A percentile compares a stretch with the other conserved stretches of the same genome.
phyloP scores from a whole-genome alignment of 2,797 vertebrate genomes.

The Aphelocoma californica region DNA sequence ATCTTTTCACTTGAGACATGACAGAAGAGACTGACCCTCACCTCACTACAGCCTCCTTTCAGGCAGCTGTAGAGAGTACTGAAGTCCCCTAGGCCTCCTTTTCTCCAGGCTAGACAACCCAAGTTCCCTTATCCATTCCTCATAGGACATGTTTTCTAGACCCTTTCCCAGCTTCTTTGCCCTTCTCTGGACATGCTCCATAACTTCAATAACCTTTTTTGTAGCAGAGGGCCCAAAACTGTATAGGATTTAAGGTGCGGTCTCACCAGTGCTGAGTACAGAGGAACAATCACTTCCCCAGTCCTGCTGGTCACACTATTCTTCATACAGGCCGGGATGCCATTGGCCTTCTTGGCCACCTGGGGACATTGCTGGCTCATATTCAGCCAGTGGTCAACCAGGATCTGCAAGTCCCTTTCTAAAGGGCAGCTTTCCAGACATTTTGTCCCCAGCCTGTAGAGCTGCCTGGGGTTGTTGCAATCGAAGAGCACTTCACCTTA shows the following conservation, averaged over 20 bases:
- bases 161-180: too few species aligned
- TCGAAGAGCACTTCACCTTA: neutral
- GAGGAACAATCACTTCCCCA: neutral
- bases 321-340: neutral
- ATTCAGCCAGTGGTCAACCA: neutral
- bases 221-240: neutral
- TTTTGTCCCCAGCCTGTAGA: neutral
- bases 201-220: neutral
- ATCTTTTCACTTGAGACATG: neutral
- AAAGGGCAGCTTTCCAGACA: neutral
- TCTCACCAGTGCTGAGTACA: neutral
- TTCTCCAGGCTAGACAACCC: neutral
- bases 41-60: neutral
- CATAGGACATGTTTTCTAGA: neutral
- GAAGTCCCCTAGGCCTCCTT: neutral
- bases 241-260: neutral
- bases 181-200: neutral
- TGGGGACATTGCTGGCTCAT: neutral
- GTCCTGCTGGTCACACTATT: neutral
- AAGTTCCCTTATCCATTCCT: neutral
- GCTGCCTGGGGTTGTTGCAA: neutral
- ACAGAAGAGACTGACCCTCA: neutral
- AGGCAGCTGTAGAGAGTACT: too few species aligned
- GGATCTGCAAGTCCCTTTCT: accelerated
- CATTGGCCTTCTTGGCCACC: neutral